Base-by-base conservation (phyloP, 2,888 invertebrate genomes). In the Cyrtodaria siliqua region DNA sequence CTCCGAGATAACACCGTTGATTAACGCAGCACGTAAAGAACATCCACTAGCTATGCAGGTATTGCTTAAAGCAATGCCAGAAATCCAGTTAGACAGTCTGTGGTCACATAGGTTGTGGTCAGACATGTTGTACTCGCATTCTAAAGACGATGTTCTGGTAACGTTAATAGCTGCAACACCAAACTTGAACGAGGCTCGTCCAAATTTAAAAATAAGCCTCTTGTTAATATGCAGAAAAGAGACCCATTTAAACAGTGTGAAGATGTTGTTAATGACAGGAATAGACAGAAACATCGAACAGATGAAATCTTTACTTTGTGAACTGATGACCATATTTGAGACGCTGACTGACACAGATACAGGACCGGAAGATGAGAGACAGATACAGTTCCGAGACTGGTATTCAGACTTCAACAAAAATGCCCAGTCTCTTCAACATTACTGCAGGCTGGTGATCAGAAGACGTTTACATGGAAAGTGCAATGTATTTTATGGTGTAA, bases 401-500 rank as follows among this genome's bases (percentile, higher is more conserved):
- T 16, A 56, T 50, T 63, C 29, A 42, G n/a, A 44, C 18, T 70
- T 50, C 33, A 47, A 29, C 14, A 57, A 59, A 26, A 67, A 57
- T 47, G 60, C 75, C 12, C 63, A 61, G n/a, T 26, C 74, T 0
- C 49, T 84, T 14, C 56, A 71, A 38, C 70, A 84, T 56, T 77
- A 71, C 18, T 79, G 82, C 56, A 62, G 85, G 49, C 27, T 85
- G 33, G 44, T 61, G 12, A 64, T 86, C 23, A 62, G 86, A 50
- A 52, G 55, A 50, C 64, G 71, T 27, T 79, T 86, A 50, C 57
- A 76, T 70, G 61, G 62, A 2, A 82, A 79, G 16, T 76, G 73
- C 33, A 86, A 86, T 75, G 84, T 86, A 14, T 81, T 82, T 44
- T 79, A 81, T 70, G 85, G 84, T 44, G 50, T 50, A 8, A 47